These are phyloP conservation scores for Diploscapter pachys DNA, from an alignment of 1,140 invertebrate species.

Conservation along the genomic window DNA sequence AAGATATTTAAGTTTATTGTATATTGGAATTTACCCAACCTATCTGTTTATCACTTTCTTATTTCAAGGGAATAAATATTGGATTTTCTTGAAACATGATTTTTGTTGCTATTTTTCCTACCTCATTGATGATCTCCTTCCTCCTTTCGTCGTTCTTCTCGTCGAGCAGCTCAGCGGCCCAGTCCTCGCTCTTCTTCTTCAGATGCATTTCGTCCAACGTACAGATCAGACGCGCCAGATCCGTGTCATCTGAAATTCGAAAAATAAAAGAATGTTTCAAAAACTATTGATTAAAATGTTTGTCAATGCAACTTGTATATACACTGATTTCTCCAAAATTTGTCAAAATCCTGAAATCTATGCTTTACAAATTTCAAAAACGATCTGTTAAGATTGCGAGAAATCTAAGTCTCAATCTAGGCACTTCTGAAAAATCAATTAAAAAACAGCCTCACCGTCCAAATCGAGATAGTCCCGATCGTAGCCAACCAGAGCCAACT, in stretches of 20 bases:
- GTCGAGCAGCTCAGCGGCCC: slow-evolving; percentile 16
- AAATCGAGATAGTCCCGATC: slow-evolving; percentile 20
- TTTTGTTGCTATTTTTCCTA: not conserved
- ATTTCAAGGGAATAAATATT: not conserved
- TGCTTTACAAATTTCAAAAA: no score
- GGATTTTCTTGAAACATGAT: no score
- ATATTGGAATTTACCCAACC: not conserved
- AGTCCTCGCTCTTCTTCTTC: slow-evolving; percentile 7
- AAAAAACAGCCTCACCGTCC: not conserved
- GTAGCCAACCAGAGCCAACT: slow-evolving; percentile 14
- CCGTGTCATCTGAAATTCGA: slow-evolving; percentile 12
- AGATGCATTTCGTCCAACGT: slow-evolving; percentile 17
- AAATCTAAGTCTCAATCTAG: no score
- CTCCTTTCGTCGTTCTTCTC: slow-evolving; percentile 5
- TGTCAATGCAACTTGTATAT: not conserved
- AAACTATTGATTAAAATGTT: not conserved
- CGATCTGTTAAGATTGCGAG: no score
- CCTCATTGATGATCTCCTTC: slow-evolving; percentile 11
- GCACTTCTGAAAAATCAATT: no score
- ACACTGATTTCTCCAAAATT: no score
- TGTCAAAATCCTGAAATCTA: not conserved
- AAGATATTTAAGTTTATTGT: no score
- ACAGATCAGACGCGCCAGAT: slow-evolving; percentile 10
- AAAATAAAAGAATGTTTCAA: not conserved
- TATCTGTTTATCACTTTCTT: not conserved